phyloP scores from a whole-genome alignment of 2,113 vertebrate genomes.

The Limnothrissa miodon region DNA sequence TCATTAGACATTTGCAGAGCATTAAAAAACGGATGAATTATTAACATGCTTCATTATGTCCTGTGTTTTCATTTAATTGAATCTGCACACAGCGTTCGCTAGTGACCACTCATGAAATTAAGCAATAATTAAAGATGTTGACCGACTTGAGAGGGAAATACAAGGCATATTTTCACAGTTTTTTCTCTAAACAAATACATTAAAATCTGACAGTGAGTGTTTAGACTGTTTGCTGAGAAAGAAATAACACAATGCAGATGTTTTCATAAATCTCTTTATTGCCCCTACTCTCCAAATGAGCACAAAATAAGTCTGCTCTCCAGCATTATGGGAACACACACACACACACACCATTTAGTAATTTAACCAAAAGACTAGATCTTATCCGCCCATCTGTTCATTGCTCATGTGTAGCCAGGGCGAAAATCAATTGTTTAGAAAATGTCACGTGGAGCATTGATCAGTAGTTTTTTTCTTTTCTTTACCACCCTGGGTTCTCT shows the following conservation, averaged over 20 bases:
- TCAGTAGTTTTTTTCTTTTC: constrained; percentile 24
- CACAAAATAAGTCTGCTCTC: too few species aligned
- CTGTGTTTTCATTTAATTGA: constrained; percentile 94
- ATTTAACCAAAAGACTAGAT: neutral
- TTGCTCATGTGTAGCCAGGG: neutral
- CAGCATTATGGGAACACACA: neutral
- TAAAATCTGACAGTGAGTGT: constrained; percentile 79
- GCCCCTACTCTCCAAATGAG: too few species aligned
- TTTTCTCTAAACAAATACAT: constrained; percentile 84
- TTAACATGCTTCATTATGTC: constrained; percentile 94
- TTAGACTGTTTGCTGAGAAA: constrained; percentile 68
- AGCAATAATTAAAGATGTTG: constrained; percentile 91
- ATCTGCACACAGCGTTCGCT: constrained; percentile 94
- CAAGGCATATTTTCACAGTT: constrained; percentile 74
- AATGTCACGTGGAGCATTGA: constrained; percentile 17
- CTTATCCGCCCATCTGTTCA: neutral
- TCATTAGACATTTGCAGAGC: constrained; percentile 84
- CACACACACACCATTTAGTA: neutral
- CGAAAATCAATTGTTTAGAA: constrained; percentile 12
- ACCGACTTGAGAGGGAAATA: constrained; percentile 79
- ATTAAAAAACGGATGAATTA: constrained; percentile 76
- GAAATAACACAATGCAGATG: neutral
- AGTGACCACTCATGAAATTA: constrained; percentile 88
- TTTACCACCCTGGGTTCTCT: constrained; percentile 31
- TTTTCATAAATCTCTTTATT: neutral